phyloP scores from a whole-genome alignment of 2,888 invertebrate species.

The Zaprionus bogoriensis region DNA sequence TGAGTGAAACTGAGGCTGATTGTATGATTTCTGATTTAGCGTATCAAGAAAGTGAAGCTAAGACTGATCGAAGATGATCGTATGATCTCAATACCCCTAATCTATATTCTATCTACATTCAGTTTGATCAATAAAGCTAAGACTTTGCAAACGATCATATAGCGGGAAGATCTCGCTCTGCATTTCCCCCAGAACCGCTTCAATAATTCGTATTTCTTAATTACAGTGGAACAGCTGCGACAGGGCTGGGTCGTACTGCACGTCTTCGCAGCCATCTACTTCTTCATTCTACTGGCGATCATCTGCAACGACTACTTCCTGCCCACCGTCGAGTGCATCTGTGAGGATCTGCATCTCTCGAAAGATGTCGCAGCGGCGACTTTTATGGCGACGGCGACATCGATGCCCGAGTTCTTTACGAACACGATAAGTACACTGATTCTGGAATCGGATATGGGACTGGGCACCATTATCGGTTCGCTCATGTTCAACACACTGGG shows the following conservation, averaged over 20 bases:
- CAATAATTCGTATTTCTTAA: too few relatives aligned
- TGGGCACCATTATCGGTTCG: slow-evolving; percentile 94
- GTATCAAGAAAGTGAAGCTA: too few relatives aligned
- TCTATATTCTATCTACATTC: too few relatives aligned
- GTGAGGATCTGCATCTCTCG: slow-evolving; percentile 89
- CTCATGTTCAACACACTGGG: slow-evolving; percentile 94
- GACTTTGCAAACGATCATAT: too few relatives aligned
- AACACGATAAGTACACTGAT: slow-evolving; percentile 94
- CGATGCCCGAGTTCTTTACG: slow-evolving; percentile 96
- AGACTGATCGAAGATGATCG: too few relatives aligned
- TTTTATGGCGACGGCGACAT: slow-evolving; percentile 97
- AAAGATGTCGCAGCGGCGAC: slow-evolving; percentile 98
- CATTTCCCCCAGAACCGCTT: too few relatives aligned
- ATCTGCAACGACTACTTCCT: slow-evolving; percentile 97
- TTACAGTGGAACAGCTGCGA: slow-evolving; percentile 85
- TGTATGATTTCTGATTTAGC: too few relatives aligned
- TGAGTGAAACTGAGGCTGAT: too few relatives aligned
- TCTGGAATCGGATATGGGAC: slow-evolving; percentile 91
- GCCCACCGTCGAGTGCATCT: slow-evolving; percentile 94
- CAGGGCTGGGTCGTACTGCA: slow-evolving; percentile 91
- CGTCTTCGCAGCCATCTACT: slow-evolving; percentile 90
- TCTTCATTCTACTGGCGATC: slow-evolving; percentile 92
- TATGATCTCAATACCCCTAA: too few relatives aligned
- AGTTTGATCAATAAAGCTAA: too few relatives aligned
- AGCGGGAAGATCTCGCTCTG: too few relatives aligned